These are phyloP conservation scores for Tiliqua scincoides DNA, from an alignment of 2,113 vertebrate genomes.

Conservation along the genomic window DNA sequence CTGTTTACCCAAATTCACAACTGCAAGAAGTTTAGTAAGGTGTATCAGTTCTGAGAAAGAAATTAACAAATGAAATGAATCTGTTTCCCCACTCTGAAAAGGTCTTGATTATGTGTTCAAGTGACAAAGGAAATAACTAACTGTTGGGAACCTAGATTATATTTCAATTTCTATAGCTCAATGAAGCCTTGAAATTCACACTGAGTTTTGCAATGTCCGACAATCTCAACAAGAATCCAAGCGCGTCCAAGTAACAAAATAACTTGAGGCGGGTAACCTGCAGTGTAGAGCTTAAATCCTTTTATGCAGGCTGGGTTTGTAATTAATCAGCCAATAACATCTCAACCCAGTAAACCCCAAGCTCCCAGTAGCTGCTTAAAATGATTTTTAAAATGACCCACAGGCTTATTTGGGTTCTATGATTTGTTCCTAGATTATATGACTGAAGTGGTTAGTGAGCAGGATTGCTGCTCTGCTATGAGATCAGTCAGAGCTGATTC, in stretches of 20 bases:
- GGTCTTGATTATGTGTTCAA: not conserved
- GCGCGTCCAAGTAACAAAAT: not conserved
- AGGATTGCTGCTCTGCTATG: not conserved
- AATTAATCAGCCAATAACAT: slow-evolving; percentile 16
- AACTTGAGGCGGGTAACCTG: not conserved
- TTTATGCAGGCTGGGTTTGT: not conserved
- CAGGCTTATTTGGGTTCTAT: not conserved
- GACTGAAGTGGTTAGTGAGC: not conserved
- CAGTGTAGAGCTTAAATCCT: slow-evolving; percentile 3
- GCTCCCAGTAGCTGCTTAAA: not conserved
- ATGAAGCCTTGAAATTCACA: not conserved
- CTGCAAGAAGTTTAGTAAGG: not conserved
- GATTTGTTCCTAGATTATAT: not conserved
- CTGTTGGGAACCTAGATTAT: not conserved
- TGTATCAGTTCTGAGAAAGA: not conserved
- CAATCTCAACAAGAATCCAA: not conserved
- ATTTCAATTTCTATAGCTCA: not conserved
- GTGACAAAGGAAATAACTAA: not conserved
- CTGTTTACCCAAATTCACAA: not conserved
- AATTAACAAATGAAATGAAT: not conserved
- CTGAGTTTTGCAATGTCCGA: not conserved
- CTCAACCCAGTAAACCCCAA: not conserved
- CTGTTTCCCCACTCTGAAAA: not conserved
- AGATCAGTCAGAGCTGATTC: not conserved
- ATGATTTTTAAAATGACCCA: slow-evolving; percentile 1